These are phyloP conservation scores for Dallia pectoralis DNA, from an alignment of 2,797 vertebrate species.

Conservation along the genomic window DNA sequence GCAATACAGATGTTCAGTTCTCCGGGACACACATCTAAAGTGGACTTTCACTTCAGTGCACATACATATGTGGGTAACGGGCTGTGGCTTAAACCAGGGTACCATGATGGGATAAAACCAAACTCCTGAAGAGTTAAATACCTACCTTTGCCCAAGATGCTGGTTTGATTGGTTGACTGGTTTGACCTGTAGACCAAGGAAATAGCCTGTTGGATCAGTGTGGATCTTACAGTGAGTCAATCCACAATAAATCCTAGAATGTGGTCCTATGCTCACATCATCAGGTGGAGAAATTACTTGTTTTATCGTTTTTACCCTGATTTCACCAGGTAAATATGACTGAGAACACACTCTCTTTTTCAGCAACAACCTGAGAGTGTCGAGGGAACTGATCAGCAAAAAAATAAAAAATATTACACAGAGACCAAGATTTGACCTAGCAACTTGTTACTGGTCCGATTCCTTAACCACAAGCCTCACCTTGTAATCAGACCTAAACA, in stretches of 20 bases:
- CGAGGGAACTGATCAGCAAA: no score
- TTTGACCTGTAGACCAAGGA: conserved; percentile 78
- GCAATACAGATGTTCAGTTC: not conserved
- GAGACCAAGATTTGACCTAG: no score
- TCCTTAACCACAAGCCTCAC: no score
- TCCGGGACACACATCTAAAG: not conserved
- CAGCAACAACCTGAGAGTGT: no score
- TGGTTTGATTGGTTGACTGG: conserved; percentile 77
- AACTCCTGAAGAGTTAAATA: conserved; percentile 30
- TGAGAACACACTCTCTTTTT: no score
- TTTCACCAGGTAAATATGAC: no score
- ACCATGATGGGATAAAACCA: not conserved
- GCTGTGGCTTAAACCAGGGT: not conserved
- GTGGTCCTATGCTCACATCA: not conserved
- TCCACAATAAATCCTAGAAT: not conserved
- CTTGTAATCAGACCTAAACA: no score
- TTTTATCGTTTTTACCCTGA: no score
- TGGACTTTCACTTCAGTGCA: not conserved
- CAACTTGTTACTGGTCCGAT: no score
- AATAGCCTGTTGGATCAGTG: conserved; percentile 20
- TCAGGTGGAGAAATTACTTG: not conserved
- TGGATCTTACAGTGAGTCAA: not conserved
- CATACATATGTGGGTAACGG: not conserved
- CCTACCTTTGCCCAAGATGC: conserved; percentile 84
- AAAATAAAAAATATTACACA: no score